These are phyloP conservation scores for Lithophane ornitopus DNA, from an alignment of 2,888 invertebrate genomes.

Conservation along the genomic window DNA sequence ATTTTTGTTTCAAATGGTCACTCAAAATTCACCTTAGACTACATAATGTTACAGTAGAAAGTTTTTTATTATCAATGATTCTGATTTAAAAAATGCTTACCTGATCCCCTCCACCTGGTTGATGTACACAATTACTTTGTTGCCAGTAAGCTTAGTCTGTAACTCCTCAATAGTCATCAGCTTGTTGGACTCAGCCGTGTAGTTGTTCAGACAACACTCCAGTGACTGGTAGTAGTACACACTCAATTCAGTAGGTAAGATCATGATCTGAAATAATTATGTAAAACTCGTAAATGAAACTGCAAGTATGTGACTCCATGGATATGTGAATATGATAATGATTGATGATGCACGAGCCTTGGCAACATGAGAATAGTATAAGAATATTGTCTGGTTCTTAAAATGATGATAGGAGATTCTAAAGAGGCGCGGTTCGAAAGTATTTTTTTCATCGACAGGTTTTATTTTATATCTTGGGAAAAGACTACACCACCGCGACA, in stretches of 20 bases:
- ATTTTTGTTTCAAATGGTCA: background rate
- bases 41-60: background rate
- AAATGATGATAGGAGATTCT: no score
- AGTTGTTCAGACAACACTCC: slow-evolving; percentile 88
- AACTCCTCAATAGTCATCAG: slow-evolving; percentile 87
- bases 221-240: slow-evolving; percentile 88
- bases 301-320: no score
- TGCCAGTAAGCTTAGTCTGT: slow-evolving; percentile 84
- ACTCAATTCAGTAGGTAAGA: slow-evolving; percentile 88
- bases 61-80: background rate
- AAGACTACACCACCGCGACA: no score
- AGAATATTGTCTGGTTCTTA: no score
- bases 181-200: slow-evolving; percentile 80
- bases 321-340: no score
- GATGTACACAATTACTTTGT: slow-evolving; percentile 84
- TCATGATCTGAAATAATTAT: slow-evolving; percentile 84
- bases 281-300: background rate
- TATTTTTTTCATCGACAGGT: no score
- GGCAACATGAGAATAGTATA: no score
- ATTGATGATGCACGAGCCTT: no score
- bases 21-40: background rate
- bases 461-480: no score
- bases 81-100: slow-evolving; percentile 65
- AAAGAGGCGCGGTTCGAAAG: no score
- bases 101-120: slow-evolving; percentile 83